These are phyloP conservation scores for Steinernema carpocapsae DNA, from an alignment of 2,888 invertebrate genomes.

Conservation along the genomic window DNA sequence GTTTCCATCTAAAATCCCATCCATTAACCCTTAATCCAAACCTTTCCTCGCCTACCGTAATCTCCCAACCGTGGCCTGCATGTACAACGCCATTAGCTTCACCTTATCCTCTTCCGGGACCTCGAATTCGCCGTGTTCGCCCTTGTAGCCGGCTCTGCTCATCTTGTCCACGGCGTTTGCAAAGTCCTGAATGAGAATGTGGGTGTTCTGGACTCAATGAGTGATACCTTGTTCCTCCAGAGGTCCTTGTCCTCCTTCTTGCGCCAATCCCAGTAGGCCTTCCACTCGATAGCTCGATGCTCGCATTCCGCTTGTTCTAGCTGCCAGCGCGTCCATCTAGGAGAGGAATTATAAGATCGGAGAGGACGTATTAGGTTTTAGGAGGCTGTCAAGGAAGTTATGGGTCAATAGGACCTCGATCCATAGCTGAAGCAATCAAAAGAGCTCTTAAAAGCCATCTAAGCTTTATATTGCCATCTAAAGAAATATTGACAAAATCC, in stretches of 20 bases:
- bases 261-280: constrained; percentile 56
- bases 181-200: constrained; percentile 49
- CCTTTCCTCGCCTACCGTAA: constrained; percentile 44
- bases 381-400: too few relatives aligned
- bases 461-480: too few relatives aligned
- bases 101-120: constrained; percentile 53
- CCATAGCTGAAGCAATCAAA: not conserved
- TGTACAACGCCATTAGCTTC: constrained; percentile 52
- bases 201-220: too few relatives aligned
- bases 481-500: too few relatives aligned
- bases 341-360: not conserved
- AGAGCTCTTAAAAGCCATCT: too few relatives aligned
- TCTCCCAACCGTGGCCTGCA: constrained; percentile 57
- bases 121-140: constrained; percentile 57
- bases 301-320: constrained; percentile 52
- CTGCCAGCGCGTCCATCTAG: constrained; percentile 53
- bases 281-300: constrained; percentile 51
- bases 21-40: too few relatives aligned
- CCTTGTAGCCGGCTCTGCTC: constrained; percentile 58
- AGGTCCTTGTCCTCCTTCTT: constrained; percentile 52
- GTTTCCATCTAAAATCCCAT: not conserved
- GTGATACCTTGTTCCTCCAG: constrained; percentile 53
- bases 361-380: too few relatives aligned
- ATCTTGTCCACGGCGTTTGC: constrained; percentile 59
- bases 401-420: too few relatives aligned